phyloP scores from a whole-genome alignment of 1,140 invertebrate species.

The Dolichoris vasculosae region DNA sequence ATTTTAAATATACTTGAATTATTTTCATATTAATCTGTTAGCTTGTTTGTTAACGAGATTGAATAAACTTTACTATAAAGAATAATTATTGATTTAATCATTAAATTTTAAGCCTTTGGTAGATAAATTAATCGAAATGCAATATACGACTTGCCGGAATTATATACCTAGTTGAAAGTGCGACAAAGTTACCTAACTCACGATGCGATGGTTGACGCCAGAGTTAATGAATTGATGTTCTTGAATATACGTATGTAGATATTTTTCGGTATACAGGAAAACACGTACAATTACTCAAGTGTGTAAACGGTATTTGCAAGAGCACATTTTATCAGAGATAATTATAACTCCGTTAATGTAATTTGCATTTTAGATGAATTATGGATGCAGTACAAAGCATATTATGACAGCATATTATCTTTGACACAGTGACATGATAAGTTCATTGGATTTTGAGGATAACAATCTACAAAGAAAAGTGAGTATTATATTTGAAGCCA shows the following conservation, averaged over 20 bases:
- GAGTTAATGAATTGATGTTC: constrained; percentile 8
- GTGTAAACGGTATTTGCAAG: constrained; percentile 24
- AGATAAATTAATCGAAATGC: too few species aligned
- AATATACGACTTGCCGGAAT: neutral
- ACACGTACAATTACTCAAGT: constrained; percentile 11
- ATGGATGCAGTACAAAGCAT: neutral
- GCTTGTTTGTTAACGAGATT: too few species aligned
- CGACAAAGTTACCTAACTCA: neutral
- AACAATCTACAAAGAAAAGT: neutral
- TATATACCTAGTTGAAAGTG: neutral
- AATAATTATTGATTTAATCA: too few species aligned
- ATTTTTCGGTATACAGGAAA: neutral
- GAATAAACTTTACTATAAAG: neutral
- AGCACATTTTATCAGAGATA: constrained; percentile 41
- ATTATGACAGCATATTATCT: constrained; percentile 33
- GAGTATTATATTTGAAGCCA: neutral
- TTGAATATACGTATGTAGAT: neutral
- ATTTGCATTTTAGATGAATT: constrained; percentile 43
- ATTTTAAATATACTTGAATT: too few species aligned
- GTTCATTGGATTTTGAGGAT: constrained; percentile 26
- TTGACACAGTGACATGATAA: constrained; percentile 26
- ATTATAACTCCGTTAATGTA: constrained; percentile 4
- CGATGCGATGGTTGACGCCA: neutral
- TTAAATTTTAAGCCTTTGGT: too few species aligned
- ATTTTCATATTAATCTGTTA: too few species aligned